Conservation (phyloP, 2,113 vertebrate genomes). For the Festucalex cinctus region DNA sequence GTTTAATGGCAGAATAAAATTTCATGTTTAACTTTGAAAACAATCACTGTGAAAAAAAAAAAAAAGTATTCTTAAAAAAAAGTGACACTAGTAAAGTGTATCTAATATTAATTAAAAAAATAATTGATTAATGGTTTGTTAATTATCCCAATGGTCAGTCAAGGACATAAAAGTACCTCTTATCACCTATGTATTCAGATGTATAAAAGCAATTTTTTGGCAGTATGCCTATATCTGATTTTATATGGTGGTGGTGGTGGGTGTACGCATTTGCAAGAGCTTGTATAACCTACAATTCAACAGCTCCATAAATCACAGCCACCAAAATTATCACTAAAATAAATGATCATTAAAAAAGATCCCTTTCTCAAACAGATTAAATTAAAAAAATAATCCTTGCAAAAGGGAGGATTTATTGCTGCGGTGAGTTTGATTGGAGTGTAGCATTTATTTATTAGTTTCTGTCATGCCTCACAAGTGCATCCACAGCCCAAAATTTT, state of each 20-base stretch:
- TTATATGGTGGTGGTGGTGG: background rate
- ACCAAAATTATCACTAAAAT: background rate
- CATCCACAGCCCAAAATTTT: background rate
- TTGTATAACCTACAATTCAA: background rate
- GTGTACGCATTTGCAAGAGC: background rate
- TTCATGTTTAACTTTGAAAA: background rate
- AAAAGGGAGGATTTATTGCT: background rate
- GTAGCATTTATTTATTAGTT: background rate
- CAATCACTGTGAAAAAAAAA: too few relatives aligned
- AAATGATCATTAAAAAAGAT: slow-evolving; percentile 3
- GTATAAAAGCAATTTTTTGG: background rate
- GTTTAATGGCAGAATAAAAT: background rate
- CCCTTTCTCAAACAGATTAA: background rate
- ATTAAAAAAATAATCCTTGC: background rate
- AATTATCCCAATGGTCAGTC: background rate
- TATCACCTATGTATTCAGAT: background rate
- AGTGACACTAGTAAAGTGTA: too few relatives aligned
- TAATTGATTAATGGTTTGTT: background rate
- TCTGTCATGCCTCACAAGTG: background rate
- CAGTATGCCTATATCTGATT: background rate
- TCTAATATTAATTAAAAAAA: too few relatives aligned
- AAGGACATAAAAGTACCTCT: background rate
- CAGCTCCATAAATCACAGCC: background rate
- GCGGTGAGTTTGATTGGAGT: background rate
- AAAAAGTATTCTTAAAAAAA: too few relatives aligned